Evolutionary conservation across 2,797 vertebrate genomes (phyloP), one percentile per base, ranked within the genome.

Genomic region (Apodemus agrarius): DNA sequence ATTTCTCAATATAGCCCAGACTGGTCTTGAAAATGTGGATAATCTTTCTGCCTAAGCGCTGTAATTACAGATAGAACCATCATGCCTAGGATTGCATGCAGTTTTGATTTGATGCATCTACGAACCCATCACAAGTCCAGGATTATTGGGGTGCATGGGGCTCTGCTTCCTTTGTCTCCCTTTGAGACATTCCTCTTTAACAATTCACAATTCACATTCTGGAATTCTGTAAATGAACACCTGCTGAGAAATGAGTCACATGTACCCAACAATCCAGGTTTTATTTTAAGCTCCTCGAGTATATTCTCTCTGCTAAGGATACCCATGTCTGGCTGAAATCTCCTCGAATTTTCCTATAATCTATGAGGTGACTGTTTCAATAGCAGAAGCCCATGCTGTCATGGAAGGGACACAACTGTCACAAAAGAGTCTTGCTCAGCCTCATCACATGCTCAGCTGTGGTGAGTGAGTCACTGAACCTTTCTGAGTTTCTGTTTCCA

Each of bases 251-350:
- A 93, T 69, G 91, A 85, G 95, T 94, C 74, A 74, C 40, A 57
- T 78, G 63, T 88, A 75, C 75, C 75, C 24, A 89, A 79, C 75
- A 95, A 87, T 84, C 52, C 89, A 93, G 89, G 86, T 83, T 96
- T 97, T 94, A 96, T 90, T 95, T 94, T 95, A 96, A 95, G 81
- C 74, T 83, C 76, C 65, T 93, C 89, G 95, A 90, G 92, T 54
- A 87, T 90, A 89, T n/a, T 52, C 14, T 79, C 84, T 85, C 72
- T 1, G 13, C 11, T 61, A 80, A 95, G 63, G 40, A 34, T 85
- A 83, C n/a, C 80, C 37, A 81, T 95, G 74, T 97, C 74, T 94
- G 86, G 86, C 65, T 29, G 80, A 79, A n/a, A n/a, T 65, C 40
- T 46, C 74, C 52, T 72, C 75, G 83, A 85, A 87, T 82, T 86